phyloP scores from a whole-genome alignment of 2,797 vertebrate species.

The Calcarius lapponicus region DNA sequence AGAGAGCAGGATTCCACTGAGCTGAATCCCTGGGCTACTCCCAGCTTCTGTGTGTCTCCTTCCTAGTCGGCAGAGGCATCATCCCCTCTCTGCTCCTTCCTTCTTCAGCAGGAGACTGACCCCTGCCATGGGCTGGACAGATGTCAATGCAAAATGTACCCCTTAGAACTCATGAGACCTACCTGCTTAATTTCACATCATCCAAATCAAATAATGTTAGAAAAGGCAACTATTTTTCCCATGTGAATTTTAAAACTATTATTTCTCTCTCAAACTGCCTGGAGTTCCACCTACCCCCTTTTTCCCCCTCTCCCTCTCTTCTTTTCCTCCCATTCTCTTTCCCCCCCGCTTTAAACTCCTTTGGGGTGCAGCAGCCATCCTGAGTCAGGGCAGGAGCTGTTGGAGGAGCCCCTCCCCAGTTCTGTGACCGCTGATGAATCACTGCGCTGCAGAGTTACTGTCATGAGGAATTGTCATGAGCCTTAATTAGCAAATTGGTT shows the following conservation, averaged over 20 bases:
- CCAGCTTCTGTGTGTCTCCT: background rate
- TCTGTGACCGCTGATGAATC: background rate
- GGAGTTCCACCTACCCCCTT: accelerated
- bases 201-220: background rate
- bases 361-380: background rate
- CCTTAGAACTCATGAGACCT: background rate
- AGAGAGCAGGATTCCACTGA: background rate
- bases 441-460: background rate
- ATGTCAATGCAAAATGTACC: background rate
- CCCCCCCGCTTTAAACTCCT: background rate
- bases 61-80: background rate
- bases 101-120: background rate
- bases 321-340: background rate
- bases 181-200: background rate
- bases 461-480: constrained; percentile 17
- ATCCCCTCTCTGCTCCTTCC: background rate
- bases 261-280: background rate
- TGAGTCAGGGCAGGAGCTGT: background rate
- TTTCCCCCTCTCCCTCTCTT: background rate
- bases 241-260: accelerated
- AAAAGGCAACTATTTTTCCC: background rate
- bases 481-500: constrained; percentile 33
- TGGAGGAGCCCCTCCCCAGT: background rate
- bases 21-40: background rate
- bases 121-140: background rate